Percentiles rank a stretch among this genome's conserved stretches.
Evolutionary conservation across 2,797 vertebrate species (phyloP).

Genomic region (Sarcophilus harrisii): DNA sequence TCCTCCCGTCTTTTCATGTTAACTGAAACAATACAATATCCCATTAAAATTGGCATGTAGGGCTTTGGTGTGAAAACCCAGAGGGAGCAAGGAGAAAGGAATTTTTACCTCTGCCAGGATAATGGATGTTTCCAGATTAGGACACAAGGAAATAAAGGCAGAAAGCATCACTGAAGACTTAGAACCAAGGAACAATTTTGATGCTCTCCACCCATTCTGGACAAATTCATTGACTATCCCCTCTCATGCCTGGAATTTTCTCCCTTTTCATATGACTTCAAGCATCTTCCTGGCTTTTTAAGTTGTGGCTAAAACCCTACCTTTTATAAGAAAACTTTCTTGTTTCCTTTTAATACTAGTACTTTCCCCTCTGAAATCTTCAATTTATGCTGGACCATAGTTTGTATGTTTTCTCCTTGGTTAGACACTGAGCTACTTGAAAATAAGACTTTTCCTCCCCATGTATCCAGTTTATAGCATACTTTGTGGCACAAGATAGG

Average conservation of each 20-base stretch:
- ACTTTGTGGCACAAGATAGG: background rate
- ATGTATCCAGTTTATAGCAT: background rate
- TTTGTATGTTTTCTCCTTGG: background rate
- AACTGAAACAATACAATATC: background rate
- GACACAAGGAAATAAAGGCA: background rate
- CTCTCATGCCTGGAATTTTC: background rate
- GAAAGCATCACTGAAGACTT: background rate
- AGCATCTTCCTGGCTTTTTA: background rate
- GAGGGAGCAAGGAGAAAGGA: no score
- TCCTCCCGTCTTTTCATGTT: background rate
- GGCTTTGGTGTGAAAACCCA: background rate
- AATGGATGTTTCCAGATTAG: background rate
- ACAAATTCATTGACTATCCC: background rate
- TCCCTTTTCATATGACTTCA: background rate
- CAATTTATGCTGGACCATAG: background rate
- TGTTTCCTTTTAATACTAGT: background rate
- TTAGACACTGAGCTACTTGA: background rate
- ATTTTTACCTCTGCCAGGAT: background rate
- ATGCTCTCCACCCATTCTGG: background rate
- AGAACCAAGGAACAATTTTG: background rate
- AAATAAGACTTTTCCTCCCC: background rate
- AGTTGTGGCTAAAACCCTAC: background rate
- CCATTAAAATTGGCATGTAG: background rate
- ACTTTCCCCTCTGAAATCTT: background rate
- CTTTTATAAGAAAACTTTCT: background rate